phyloP scores from a whole-genome alignment of 2,888 invertebrate genomes.

The Colostygia pectinataria region DNA sequence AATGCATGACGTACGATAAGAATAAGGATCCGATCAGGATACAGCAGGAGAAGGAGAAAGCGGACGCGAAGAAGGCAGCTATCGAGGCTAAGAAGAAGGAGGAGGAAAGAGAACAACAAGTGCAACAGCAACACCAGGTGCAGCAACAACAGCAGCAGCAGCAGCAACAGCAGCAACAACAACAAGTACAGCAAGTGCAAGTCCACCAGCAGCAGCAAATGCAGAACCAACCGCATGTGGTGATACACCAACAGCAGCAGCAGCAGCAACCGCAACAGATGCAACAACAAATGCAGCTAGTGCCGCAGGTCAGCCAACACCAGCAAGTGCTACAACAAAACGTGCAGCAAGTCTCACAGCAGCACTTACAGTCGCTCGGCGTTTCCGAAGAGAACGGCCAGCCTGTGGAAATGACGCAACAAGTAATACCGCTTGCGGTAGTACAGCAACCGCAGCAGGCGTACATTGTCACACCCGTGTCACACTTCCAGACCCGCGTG shows the following conservation, averaged over 20 bases:
- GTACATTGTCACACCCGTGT: slow-evolving; percentile 85
- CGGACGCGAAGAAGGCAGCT: slow-evolving; percentile 78
- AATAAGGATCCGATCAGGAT: slow-evolving; percentile 78
- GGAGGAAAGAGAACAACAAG: slow-evolving; percentile 72
- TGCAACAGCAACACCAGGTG: slow-evolving; percentile 59
- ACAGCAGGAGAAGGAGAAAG: slow-evolving; percentile 77
- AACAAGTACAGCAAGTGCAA: slow-evolving; percentile 62
- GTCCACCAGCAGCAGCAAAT: slow-evolving; percentile 75
- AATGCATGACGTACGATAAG: slow-evolving; percentile 79
- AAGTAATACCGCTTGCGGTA: slow-evolving; percentile 85
- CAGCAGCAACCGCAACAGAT: slow-evolving; percentile 59
- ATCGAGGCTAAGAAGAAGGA: slow-evolving; percentile 79
- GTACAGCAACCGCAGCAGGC: slow-evolving; percentile 85
- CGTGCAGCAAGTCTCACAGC: slow-evolving; percentile 70
- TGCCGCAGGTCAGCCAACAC: slow-evolving; percentile 78
- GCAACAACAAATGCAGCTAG: slow-evolving; percentile 75
- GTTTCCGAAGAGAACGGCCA: slow-evolving; percentile 77
- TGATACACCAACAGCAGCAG: slow-evolving; percentile 68
- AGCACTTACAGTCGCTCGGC: slow-evolving; percentile 77
- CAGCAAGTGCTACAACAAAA: slow-evolving; percentile 76
- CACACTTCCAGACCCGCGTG: slow-evolving; percentile 85
- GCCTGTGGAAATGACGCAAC: slow-evolving; percentile 84
- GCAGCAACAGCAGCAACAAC: slow-evolving; percentile 69
- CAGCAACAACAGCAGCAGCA: slow-evolving; percentile 64
- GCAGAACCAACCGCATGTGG: slow-evolving; percentile 69